These are phyloP conservation scores for Monopis laevigella DNA, from an alignment of 2,888 invertebrate species.

Conservation along the genomic window DNA sequence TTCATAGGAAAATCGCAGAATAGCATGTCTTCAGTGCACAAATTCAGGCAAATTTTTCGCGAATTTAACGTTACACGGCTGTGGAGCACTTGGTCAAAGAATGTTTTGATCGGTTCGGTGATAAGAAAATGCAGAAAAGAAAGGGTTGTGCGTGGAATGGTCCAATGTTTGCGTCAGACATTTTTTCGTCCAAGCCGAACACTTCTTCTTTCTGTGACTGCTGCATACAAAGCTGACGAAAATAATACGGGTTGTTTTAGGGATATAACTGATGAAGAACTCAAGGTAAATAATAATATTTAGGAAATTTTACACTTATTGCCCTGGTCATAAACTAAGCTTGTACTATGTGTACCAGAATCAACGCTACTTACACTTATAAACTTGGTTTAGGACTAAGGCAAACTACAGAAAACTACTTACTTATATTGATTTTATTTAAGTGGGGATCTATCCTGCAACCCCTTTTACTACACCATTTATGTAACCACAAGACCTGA, in stretches of 20 bases:
- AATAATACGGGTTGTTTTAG: conserved; percentile 27
- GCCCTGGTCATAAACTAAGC: too few species aligned
- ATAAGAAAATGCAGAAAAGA: conserved; percentile 41
- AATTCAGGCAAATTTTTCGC: conserved; percentile 35
- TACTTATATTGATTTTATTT: too few species aligned
- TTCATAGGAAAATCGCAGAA: neutral
- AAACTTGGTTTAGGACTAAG: too few species aligned
- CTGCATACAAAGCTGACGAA: conserved; percentile 37
- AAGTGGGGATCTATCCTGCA: too few species aligned
- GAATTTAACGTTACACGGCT: conserved; percentile 39
- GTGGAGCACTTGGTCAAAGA: conserved; percentile 45
- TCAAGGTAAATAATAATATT: conserved; percentile 39
- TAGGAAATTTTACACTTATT: too few species aligned
- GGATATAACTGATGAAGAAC: conserved; percentile 44
- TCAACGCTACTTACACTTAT: too few species aligned
- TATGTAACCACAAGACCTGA: too few species aligned
- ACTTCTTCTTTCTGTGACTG: conserved; percentile 44
- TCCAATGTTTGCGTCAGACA: conserved; percentile 43
- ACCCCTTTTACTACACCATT: too few species aligned
- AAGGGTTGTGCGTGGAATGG: conserved; percentile 41
- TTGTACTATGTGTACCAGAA: too few species aligned
- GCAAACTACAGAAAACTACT: too few species aligned
- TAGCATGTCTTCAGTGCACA: conserved; percentile 32
- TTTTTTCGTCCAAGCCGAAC: conserved; percentile 41
- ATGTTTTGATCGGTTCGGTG: conserved; percentile 36